Evolutionary conservation across 2,797 vertebrate genomes (phyloP).

Genomic region (Enteromius viviparus): DNA sequence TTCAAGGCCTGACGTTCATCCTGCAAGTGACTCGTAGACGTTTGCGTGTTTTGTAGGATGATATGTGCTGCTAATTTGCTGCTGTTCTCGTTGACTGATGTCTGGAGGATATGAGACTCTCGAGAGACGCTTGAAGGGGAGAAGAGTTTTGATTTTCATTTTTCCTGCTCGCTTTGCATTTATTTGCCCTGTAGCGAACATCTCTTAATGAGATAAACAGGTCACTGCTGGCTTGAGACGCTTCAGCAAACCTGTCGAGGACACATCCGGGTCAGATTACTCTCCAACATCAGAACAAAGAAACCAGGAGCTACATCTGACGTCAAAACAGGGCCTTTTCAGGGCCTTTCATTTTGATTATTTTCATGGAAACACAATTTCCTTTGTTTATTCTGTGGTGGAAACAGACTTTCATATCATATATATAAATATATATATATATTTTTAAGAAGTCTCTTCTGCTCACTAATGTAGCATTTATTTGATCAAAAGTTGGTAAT

Average conservation of each 20-base stretch:
- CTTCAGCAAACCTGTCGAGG: slow-evolving; percentile 8
- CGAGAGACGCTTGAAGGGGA: slow-evolving; percentile 53
- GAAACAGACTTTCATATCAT: not conserved
- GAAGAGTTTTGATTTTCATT: slow-evolving; percentile 69
- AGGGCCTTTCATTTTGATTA: not conserved
- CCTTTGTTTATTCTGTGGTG: not conserved
- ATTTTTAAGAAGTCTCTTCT: no score
- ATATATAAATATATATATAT: not conserved
- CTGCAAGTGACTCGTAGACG: not conserved
- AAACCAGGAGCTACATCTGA: not conserved
- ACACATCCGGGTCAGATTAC: slow-evolving; percentile 9
- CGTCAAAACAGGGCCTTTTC: not conserved
- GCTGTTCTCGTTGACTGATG: slow-evolving; percentile 42
- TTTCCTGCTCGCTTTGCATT: slow-evolving; percentile 76
- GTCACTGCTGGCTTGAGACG: slow-evolving; percentile 72
- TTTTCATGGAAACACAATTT: not conserved
- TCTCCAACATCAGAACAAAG: not conserved
- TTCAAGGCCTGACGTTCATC: slow-evolving; percentile 20
- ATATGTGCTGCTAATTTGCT: slow-evolving; percentile 33
- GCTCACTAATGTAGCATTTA: not conserved
- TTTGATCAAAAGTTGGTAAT: not conserved
- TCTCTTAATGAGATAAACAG: slow-evolving; percentile 75
- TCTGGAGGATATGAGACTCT: slow-evolving; percentile 56
- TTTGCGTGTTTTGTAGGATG: not conserved
- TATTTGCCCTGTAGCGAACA: slow-evolving; percentile 71